phyloP scores from a whole-genome alignment of 1,140 invertebrate species.

The Ostrea denselamellosa region DNA sequence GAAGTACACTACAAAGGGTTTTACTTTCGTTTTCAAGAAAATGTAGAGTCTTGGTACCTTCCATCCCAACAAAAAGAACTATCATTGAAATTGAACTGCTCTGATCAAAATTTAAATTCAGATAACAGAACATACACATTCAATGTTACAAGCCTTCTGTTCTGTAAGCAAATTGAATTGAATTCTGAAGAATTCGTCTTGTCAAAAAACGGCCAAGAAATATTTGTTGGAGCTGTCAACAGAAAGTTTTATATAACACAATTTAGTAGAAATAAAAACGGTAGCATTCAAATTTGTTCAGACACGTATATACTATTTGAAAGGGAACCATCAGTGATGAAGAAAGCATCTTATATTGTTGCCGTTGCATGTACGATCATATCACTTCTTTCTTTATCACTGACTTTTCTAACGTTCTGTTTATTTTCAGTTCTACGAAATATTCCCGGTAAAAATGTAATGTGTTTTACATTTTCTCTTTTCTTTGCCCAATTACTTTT shows the following conservation, averaged over 20 bases:
- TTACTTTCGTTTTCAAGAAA: background rate
- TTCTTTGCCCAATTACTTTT: slow-evolving; percentile 26
- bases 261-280: background rate
- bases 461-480: slow-evolving; percentile 36
- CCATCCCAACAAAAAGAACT: background rate
- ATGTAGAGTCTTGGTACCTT: background rate
- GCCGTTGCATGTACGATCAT: background rate
- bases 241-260: background rate
- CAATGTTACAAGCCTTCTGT: background rate
- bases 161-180: slow-evolving; percentile 21
- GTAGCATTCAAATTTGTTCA: slow-evolving; percentile 7
- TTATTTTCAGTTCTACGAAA: slow-evolving; percentile 9
- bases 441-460: slow-evolving; percentile 39
- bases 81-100: background rate
- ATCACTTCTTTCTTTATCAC: background rate
- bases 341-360: background rate
- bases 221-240: background rate
- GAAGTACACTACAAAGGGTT: background rate
- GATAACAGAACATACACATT: background rate
- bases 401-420: slow-evolving; percentile 27
- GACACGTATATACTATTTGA: background rate
- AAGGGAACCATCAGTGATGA: background rate
- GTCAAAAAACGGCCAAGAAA: background rate
- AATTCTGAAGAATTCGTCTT: background rate
- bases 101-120: no score